Evolutionary conservation across 2,888 invertebrate species (phyloP).

Genomic region (Dastarcus helophoroides): DNA sequence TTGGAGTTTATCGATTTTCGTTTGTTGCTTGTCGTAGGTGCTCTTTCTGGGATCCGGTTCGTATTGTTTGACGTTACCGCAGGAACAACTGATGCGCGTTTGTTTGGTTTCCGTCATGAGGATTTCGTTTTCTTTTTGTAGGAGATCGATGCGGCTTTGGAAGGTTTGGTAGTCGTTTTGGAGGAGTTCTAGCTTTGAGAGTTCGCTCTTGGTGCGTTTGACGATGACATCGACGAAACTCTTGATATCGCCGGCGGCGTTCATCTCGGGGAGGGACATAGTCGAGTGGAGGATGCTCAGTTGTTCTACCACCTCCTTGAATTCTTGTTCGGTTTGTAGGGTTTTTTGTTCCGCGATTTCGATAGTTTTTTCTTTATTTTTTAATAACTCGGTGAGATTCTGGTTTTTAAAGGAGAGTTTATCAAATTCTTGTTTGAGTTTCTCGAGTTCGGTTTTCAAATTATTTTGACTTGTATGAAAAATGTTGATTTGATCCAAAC

Average conservation of each 20-base stretch:
- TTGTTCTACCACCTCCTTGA: too few species aligned
- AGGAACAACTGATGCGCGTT: too few species aligned
- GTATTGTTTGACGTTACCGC: too few species aligned
- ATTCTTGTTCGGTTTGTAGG: too few species aligned
- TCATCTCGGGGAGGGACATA: too few species aligned
- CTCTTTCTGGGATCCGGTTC: too few species aligned
- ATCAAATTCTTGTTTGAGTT: not conserved
- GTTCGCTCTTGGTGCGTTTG: conserved; percentile 1
- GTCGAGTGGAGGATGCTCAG: too few species aligned
- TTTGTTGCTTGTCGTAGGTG: too few species aligned
- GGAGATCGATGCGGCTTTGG: not conserved
- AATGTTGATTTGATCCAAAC: too few species aligned
- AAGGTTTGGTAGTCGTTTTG: not conserved
- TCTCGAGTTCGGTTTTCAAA: too few species aligned
- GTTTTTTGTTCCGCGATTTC: not conserved
- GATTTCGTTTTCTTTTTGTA: not conserved
- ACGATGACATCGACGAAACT: not conserved
- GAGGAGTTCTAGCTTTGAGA: not conserved
- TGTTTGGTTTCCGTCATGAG: not conserved
- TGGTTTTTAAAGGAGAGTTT: not conserved
- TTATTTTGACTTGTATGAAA: too few species aligned
- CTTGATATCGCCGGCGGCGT: not conserved
- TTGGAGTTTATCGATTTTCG: too few species aligned
- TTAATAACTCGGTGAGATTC: not conserved
- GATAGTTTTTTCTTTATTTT: not conserved